Evolutionary conservation across 2,113 vertebrate genomes (phyloP).

Genomic region (Leucopternis melanops): DNA sequence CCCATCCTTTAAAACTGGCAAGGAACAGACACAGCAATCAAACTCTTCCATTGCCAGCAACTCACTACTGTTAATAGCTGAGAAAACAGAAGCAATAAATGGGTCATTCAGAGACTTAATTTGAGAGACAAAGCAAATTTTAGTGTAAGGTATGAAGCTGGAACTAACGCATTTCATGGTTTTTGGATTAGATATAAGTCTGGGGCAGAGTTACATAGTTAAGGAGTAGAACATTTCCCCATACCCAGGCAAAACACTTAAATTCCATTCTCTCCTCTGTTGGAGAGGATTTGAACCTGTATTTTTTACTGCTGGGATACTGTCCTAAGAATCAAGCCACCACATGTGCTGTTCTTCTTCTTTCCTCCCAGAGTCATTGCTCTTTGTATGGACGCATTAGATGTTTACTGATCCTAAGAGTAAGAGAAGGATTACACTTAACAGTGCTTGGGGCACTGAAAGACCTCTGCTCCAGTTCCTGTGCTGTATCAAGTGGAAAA

Average conservation of each 20-base stretch:
- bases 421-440: not conserved
- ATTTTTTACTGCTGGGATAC: not conserved
- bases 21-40: not conserved
- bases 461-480: not conserved
- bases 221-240: not conserved
- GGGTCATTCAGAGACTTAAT: not conserved
- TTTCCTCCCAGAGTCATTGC: not conserved
- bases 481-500: not conserved
- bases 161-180: not conserved
- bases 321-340: not conserved
- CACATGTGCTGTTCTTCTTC: not conserved
- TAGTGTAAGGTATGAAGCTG: not conserved
- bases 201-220: not conserved
- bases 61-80: not conserved
- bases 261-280: not conserved
- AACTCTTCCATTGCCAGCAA: not conserved
- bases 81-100: not conserved
- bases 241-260: not conserved
- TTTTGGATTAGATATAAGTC: not conserved
- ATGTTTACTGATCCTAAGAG: not conserved
- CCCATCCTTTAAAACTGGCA: not conserved
- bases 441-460: not conserved
- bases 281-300: not conserved
- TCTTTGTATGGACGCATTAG: not conserved
- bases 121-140: not conserved